These are phyloP conservation scores for Muntiacus reevesi DNA, from an alignment of 2,113 vertebrate genomes.

Conservation along the genomic window DNA sequence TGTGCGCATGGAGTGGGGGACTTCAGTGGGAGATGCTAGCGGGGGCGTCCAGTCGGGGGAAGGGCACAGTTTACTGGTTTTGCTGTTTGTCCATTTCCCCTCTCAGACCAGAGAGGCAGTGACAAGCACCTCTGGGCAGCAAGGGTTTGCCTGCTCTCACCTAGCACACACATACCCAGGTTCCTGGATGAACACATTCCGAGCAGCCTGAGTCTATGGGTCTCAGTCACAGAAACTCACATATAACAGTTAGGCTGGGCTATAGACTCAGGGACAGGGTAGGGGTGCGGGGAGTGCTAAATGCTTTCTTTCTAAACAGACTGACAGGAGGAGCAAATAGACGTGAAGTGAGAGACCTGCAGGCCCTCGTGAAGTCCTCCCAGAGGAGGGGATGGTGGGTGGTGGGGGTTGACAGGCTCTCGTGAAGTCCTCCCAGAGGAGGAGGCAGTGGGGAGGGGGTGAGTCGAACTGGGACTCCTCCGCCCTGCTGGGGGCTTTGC, in stretches of 20 bases:
- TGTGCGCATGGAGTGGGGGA: accelerated
- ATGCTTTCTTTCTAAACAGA: background rate
- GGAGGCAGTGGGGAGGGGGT: background rate
- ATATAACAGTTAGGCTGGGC: background rate
- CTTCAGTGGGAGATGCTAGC: accelerated
- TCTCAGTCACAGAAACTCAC: background rate
- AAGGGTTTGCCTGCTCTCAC: background rate
- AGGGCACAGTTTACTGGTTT: background rate
- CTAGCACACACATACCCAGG: background rate
- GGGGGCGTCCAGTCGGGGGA: accelerated
- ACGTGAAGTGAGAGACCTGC: background rate
- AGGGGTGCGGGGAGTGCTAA: accelerated
- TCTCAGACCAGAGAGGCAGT: background rate
- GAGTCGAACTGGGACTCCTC: background rate
- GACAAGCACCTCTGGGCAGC: background rate
- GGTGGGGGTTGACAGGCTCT: no score
- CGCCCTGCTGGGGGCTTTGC: accelerated
- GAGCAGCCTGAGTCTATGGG: no score
- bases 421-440: background rate
- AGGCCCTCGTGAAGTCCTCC: background rate
- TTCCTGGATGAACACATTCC: background rate
- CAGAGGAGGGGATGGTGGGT: no score
- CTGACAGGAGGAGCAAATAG: no score
- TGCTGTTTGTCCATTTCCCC: background rate
- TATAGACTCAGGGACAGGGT: background rate